Base-by-base conservation (phyloP, 1,140 invertebrate species). In the Nebria ingens region DNA sequence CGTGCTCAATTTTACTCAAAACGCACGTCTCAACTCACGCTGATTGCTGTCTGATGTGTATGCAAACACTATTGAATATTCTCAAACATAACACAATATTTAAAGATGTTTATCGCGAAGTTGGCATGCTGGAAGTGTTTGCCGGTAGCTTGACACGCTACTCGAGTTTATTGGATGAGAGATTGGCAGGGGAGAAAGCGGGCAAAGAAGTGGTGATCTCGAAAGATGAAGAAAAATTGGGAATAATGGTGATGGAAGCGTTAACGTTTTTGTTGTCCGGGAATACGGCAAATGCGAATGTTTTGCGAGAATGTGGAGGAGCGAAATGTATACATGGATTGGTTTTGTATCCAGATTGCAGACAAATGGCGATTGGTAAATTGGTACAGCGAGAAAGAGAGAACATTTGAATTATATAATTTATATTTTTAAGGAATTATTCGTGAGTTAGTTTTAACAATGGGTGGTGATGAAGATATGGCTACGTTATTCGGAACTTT, bases 61-160 rank as follows among this genome's bases (percentile, higher is more conserved):
- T 97, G 73, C 86, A 91, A 70, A 93, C 89, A 17, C 73, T 98
- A 22, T 74, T 93, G 2, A 91, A 87, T 68, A 90, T 97, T 62
- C 75, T 97, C 62, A 89, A 87, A 61, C 86, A 94, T 67, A 95
- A 97, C 71, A 71, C 75, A 53, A 84, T 97, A 61, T 98, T 97
- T 71, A 96, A 97, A 77, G 95, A 99, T 73, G 97, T 97, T 1
- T 99, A 93, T 70, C 80, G 96, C 61, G 97, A 99, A 76, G 93
- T 99, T 40, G 96, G 97, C 13, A 85, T 98, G 71, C 72, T 99
- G 56, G 97, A 99, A 78, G 93, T 97, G 4, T 89, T 98, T 68
- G 91, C 96, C 0, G 90, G 88, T n/a, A 95, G 91, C 73, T 76
- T 97, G 3, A 87, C 87, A 59, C 80, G 89, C 45, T 96, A 93